Base-by-base conservation (phyloP, 2,113 vertebrate species). In the Zosterops lateralis region DNA sequence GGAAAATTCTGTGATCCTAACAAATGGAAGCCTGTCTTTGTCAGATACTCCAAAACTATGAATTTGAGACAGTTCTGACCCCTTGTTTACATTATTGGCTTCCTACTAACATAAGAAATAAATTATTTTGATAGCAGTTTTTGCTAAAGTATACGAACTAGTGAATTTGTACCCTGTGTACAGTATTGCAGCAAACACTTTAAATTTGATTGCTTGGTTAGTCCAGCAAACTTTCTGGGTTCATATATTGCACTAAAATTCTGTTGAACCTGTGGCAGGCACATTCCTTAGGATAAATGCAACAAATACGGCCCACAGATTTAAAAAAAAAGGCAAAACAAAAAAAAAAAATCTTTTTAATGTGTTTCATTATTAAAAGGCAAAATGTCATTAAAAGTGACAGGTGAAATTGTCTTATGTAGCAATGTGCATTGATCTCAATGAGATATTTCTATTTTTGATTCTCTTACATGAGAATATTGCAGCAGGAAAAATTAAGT, bases 401-500 rank as follows among this genome's bases (percentile, higher is more conserved):
- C 98, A 98, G 97, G 95, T 98, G 96, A 98, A 98, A 98, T 99
- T 99, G 98, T 99, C 98, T 99, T 99, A 99, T 99, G 99, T 99
- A 99, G 99, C 99, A 99, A 99, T 99, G 99, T 99, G 98, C 99
- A 98, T 99, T 99, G 98, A 99, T 99, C 99, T 99, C 99, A 99
- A 98, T 99, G 99, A 99, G 99, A 99, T 99, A 98, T 98, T 98
- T 98, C 98, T 99, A 99, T 99, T 99, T 99, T 98, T 98, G 98
- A 98, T 99, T 99, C 99, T 99, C 99, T 98, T 99, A 99, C 98
- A 96, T 97, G 99, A 99, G 99, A 99, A 99, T 99, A 99, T 98
- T 98, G 98, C 99, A 99, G 98, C 98, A 98, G 98, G 98, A 99
- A 98, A 98, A 98, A 97, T 97, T 97, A 98, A 98, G 97, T 98